Conservation (phyloP, 2,888 invertebrate genomes). For the Drosophila phalerata region DNA sequence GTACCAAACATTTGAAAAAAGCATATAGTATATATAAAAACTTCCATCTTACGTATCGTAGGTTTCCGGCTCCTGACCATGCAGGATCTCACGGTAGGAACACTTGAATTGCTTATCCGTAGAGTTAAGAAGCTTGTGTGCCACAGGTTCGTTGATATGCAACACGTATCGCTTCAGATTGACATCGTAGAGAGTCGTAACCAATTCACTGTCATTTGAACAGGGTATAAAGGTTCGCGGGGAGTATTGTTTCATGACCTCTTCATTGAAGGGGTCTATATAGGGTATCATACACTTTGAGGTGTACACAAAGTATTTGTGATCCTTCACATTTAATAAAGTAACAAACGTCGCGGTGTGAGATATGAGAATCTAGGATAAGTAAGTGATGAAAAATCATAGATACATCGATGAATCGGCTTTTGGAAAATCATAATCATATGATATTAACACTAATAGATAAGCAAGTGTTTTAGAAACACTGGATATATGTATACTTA, state of each 20-base stretch:
- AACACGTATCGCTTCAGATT: constrained; percentile 52
- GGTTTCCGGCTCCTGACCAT: constrained; percentile 39
- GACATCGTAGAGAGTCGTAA: constrained; percentile 39
- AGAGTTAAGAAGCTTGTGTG: constrained; percentile 42
- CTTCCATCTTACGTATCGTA: constrained; percentile 48
- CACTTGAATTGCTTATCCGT: constrained; percentile 60
- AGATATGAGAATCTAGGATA: neutral
- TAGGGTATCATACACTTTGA: constrained; percentile 88
- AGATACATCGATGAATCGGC: no score
- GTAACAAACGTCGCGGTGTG: neutral
- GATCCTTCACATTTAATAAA: neutral
- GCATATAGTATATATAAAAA: no score
- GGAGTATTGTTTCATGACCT: constrained; percentile 78
- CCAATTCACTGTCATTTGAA: constrained; percentile 56
- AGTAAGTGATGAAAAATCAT: no score
- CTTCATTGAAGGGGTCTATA: constrained; percentile 87
- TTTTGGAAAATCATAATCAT: no score
- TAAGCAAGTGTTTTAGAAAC: no score
- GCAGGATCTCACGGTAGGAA: constrained; percentile 75
- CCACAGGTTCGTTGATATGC: constrained; percentile 50
- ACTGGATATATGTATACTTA: no score
- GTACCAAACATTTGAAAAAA: no score
- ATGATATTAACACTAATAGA: no score
- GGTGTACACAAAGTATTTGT: constrained; percentile 84
- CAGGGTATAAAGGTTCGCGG: constrained; percentile 50